Evolutionary conservation across 2,113 vertebrate species (phyloP).

Genomic region (Campylorhamphus procurvoides): DNA sequence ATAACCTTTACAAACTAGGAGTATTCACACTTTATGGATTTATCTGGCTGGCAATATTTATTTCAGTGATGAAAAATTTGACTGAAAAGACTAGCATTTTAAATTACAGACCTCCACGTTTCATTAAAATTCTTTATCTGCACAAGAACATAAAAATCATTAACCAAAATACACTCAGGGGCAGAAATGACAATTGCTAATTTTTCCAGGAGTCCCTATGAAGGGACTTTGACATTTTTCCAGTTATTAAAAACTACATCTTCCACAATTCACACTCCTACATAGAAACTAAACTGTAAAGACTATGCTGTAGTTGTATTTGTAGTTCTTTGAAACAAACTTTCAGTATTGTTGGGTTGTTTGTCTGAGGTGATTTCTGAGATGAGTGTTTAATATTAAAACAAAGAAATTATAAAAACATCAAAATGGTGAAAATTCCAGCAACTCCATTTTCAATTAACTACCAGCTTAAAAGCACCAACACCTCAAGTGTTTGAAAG

Average conservation of each 20-base stretch:
- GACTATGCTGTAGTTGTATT: neutral
- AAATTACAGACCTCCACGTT: neutral
- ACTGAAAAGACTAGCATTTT: neutral
- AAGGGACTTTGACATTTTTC: neutral
- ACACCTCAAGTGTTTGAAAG: neutral
- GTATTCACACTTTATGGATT: neutral
- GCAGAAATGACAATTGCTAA: neutral
- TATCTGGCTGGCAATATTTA: neutral
- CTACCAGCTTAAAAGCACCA: neutral
- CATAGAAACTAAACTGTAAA: neutral
- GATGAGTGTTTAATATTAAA: neutral
- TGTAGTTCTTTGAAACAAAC: neutral
- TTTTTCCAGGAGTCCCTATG: neutral
- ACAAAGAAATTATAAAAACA: neutral
- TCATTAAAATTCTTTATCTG: neutral
- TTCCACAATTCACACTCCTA: neutral
- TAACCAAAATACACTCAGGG: neutral
- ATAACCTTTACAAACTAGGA: neutral
- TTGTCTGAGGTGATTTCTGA: neutral
- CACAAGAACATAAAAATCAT: neutral
- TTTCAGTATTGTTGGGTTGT: neutral
- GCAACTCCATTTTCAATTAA: neutral
- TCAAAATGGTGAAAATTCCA: neutral
- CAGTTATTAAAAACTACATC: neutral
- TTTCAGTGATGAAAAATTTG: conserved; percentile 2